These are phyloP conservation scores for Argyra leucocephala DNA, from an alignment of 2,888 invertebrate genomes.

Conservation along the genomic window DNA sequence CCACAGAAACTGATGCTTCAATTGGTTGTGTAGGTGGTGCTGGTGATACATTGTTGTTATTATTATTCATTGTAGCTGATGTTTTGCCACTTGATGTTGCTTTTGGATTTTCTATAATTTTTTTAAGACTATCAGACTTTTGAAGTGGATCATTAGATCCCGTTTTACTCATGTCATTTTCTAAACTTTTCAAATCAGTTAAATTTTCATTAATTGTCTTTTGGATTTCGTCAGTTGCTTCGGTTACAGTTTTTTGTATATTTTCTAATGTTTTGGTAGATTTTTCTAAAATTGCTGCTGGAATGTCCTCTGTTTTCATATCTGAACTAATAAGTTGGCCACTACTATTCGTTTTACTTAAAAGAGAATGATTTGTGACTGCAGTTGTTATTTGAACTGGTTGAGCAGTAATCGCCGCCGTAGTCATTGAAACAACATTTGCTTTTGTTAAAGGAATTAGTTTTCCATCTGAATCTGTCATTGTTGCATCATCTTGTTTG, in stretches of 20 bases:
- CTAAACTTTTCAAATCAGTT: constrained; percentile 36
- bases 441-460: constrained; percentile 28
- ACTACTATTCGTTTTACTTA: constrained; percentile 26
- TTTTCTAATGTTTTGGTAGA: constrained; percentile 36
- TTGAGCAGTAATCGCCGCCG: constrained; percentile 50
- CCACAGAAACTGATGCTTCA: constrained; percentile 40
- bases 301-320: constrained; percentile 23
- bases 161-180: constrained; percentile 33
- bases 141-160: constrained; percentile 27
- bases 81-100: constrained; percentile 20
- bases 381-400: constrained; percentile 49
- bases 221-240: constrained; percentile 38
- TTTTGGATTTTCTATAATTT: constrained; percentile 32
- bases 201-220: constrained; percentile 41
- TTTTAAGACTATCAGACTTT: constrained; percentile 30
- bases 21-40: constrained; percentile 38
- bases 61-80: too few relatives aligned
- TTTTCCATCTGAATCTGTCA: constrained; percentile 21
- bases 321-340: constrained; percentile 19
- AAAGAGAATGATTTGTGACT: constrained; percentile 48
- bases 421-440: constrained; percentile 49
- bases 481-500: neutral
- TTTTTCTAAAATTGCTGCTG: constrained; percentile 35
- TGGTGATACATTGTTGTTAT: constrained; percentile 29
- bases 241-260: constrained; percentile 37